Evolutionary conservation across 2,888 invertebrate species (phyloP).

Genomic region (Ornithoptera priamus): DNA sequence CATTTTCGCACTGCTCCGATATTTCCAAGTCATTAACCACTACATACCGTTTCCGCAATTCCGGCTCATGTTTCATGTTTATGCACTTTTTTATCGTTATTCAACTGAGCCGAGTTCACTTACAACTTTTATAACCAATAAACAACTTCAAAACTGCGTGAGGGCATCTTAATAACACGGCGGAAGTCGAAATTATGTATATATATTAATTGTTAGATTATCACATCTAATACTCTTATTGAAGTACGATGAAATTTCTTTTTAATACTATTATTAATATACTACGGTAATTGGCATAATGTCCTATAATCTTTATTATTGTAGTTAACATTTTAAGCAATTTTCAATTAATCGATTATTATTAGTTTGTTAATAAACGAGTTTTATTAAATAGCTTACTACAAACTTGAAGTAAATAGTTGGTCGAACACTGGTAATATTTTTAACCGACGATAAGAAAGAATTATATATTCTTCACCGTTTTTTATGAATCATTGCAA

Average conservation of each 20-base stretch:
- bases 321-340: neutral
- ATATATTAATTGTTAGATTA: neutral
- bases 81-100: conserved; percentile 38
- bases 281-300: neutral
- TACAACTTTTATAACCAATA: conserved; percentile 6
- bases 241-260: neutral
- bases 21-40: conserved; percentile 67
- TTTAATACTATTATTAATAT: neutral
- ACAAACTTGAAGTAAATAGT: no score
- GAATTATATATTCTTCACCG: no score
- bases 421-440: no score
- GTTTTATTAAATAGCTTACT: no score
- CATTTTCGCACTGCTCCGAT: conserved; percentile 47
- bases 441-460: no score
- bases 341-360: conserved; percentile 1
- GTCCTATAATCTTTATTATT: neutral
- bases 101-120: conserved; percentile 8
- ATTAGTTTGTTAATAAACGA: neutral
- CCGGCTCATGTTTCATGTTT: conserved; percentile 54
- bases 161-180: neutral
- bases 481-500: no score
- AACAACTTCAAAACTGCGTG: conserved; percentile 7
- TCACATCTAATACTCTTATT: neutral
- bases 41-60: conserved; percentile 57
- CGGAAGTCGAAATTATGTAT: neutral